A percentile compares a stretch with the other conserved stretches of the same genome.
Evolutionary conservation across 2,797 vertebrate genomes (phyloP).

Genomic region (Hylomyscus alleni): DNA sequence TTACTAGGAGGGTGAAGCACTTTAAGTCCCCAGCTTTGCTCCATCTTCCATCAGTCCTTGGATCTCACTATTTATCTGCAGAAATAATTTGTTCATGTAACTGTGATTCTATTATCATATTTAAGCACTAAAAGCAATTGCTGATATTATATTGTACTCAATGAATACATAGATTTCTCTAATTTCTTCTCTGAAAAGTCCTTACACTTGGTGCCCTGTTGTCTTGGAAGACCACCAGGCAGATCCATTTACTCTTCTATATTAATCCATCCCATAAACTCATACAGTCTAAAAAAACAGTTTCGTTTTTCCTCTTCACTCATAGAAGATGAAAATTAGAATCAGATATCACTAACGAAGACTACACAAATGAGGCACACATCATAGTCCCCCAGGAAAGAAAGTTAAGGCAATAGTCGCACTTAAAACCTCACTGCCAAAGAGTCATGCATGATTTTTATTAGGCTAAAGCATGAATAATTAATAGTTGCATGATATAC

Average conservation of each 20-base stretch:
- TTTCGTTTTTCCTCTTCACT: not conserved
- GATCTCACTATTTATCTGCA: not conserved
- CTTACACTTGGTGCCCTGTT: not conserved
- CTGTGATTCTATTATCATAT: not conserved
- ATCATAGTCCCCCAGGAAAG: not conserved
- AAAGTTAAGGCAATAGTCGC: not conserved
- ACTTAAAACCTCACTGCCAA: not conserved
- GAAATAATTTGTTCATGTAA: not conserved
- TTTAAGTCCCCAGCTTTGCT: not conserved
- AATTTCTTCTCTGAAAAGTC: conserved; percentile 23
- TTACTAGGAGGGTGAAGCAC: not conserved
- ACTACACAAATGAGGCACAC: not conserved
- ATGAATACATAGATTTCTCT: not conserved
- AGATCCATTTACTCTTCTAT: conserved; percentile 4
- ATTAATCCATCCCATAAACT: conserved; percentile 43
- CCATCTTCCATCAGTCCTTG: not conserved
- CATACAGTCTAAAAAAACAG: not conserved
- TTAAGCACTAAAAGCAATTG: not conserved
- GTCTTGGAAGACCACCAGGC: not conserved
- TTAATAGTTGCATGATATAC: not conserved
- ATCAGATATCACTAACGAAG: conserved; percentile 41
- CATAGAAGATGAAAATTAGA: conserved; percentile 53
- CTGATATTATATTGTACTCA: not conserved
- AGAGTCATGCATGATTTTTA: not conserved
- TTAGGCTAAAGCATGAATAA: not conserved